These are phyloP conservation scores for chimpanzee (Pan troglodytes) DNA, from an alignment of 2,113 vertebrate species.

Conservation along the genomic window NHGRI_mPanTro3-v2.1_pri NC_072416.2:36811501-36812000, in stretches of 20 bases:
- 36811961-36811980: not conserved
- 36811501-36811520: conserved; percentile 3
- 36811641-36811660: not conserved
- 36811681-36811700: not conserved
- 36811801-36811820: not conserved
- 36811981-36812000: not conserved
- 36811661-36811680: not conserved
- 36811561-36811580: conserved; percentile 13
- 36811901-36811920: not conserved
- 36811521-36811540: not conserved
- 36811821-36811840: no score
- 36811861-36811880: no score
- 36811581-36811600: not conserved
- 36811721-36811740: not conserved
- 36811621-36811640: not conserved
- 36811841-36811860: no score
- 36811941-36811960: not conserved
- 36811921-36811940: not conserved
- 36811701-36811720: not conserved
- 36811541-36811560: not conserved
- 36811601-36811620: not conserved
- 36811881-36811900: no score
- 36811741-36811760: not conserved
- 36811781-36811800: not conserved
- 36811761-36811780: not conserved